These are phyloP conservation scores for Halisarca cf. caerulea DNA, from an alignment of 37 sponge, comb jelly and placozoan genomes.

Conservation along the genomic window DNA sequence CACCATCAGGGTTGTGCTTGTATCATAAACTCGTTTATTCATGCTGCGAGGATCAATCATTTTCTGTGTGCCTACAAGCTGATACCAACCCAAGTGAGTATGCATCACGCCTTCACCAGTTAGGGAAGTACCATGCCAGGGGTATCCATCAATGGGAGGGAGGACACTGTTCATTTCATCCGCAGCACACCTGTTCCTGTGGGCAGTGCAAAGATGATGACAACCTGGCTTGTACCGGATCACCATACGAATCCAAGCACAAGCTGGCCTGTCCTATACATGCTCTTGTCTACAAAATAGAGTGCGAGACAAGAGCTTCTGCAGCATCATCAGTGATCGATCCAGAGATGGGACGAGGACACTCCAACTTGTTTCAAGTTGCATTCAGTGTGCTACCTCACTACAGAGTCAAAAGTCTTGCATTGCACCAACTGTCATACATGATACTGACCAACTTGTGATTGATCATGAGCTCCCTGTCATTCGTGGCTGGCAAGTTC, in stretches of 20 bases:
- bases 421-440: background rate
- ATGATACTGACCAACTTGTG: background rate
- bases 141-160: conserved; percentile 37
- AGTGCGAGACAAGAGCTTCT: conserved; percentile 9
- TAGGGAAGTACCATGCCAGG: conserved; percentile 43
- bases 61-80: background rate
- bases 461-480: background rate
- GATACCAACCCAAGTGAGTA: conserved; percentile 1
- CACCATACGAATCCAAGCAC: conserved; percentile 1
- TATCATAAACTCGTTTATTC: background rate
- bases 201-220: conserved; percentile 18
- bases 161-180: conserved; percentile 42
- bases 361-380: conserved; percentile 26
- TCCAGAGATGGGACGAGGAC: conserved; percentile 9
- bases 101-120: background rate
- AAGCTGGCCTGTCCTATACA: conserved; percentile 20
- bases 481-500: background rate
- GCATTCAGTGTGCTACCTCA: conserved; percentile 21
- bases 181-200: conserved; percentile 14
- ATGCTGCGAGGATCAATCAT: background rate
- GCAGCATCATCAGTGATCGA: background rate
- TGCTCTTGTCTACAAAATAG: conserved; percentile 32
- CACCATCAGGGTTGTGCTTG: too few relatives aligned
- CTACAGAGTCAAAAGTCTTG: conserved; percentile 18
- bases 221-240: conserved; percentile 25